Evolutionary conservation across 2,797 vertebrate species (phyloP), one percentile per base, ranked within the genome.

Genomic region (Tympanoctomys barrerae): DNA sequence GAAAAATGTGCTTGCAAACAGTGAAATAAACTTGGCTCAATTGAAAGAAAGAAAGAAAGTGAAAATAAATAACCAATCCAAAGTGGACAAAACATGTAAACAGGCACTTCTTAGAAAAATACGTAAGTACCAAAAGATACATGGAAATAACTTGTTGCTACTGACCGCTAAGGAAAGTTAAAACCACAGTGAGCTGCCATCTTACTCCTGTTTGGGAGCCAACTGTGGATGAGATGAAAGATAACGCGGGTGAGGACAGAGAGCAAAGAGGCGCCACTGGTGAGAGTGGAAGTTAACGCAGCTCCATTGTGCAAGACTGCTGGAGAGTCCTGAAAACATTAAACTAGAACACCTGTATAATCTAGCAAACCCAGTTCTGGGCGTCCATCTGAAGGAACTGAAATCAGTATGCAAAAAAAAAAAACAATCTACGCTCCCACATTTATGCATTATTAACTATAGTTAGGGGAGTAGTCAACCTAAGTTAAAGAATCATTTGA

Each of bases 1-100:
- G 33, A 28, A 94, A 92, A 93, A 52, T n/a, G 73, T 75, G 87
- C 26, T 80, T 77, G 52, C 79, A 87, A 91, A 87, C 31, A 62
- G 95, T 91, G 68, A 95, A 85, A 71, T 75, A 28, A 87, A 73
- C 13, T 62, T 57, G 22, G 18, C 73, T 85, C 54, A 49, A 68
- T 52, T 75, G n/a, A 82, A 94, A 68, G 9, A 11, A 52, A 49
- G 11, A 49, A 49, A 49, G 49, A 49, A 49, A 49, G 14, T 33
- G 13, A 33, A 66, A 66, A 66, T 57, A 57, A 57, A 57, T 18
- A 57, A 2, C 64, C 62, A 16, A 18, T 66, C 64, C 13, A 31
- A 66, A 22, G n/a, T 66, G 78, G 78, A 21, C 78, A n/a, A 54
- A 78, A 9, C 16, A 52, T 52, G 7, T 11, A 78, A 31, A 33